Evolutionary conservation across 1,140 invertebrate species (phyloP), one percentile per base, ranked within the genome.

Genomic region (Cryptotermes secundus): DNA sequence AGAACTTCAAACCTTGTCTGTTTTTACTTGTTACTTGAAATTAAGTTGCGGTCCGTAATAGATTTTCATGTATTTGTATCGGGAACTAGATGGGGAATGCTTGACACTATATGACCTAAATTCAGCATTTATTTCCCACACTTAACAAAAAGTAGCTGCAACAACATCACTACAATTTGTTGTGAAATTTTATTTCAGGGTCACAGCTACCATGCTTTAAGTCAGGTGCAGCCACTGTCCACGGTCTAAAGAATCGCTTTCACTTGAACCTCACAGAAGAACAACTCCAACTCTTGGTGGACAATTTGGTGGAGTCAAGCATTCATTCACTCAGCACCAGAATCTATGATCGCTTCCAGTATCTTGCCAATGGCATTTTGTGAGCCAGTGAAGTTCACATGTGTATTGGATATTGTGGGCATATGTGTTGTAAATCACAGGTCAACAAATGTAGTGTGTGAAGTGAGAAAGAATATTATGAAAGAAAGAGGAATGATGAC

Each of bases 301-400:
- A 99, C 87, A 93, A 94, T 83, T 93, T 99, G 89, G 98, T 99
- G 16, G 96, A 98, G 87, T 95, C 96, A 86, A 98, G 97, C 89
- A 93, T 99, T 59, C 95, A 99, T 89, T 99, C 98, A 42, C 92
- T 99, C 84, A 99, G 98, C 81, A 99, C 99, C 7, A 97, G 98
- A 89, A 93, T 99, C 24, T 99, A 99, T 90, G 99, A 99, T 92
- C 96, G 97, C 87, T 99, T 99, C 91, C 99, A 99, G 92, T 99
- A 99, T 92, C 96, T 99, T 87, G 99, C 98, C 85, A 99, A 99
- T 92, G 99, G 99, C 85, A 99, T 99, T 87, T 92, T 95, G 88
- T 95, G 81, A 82, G 38, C 38, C 10, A 31, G 59, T 72, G 26
- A 49, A 1, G 14, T 19, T 72, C 26, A 10, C n/a, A 72, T n/a